Conservation (phyloP, 1,140 invertebrate species). For the Cecropterus lyciades region DNA sequence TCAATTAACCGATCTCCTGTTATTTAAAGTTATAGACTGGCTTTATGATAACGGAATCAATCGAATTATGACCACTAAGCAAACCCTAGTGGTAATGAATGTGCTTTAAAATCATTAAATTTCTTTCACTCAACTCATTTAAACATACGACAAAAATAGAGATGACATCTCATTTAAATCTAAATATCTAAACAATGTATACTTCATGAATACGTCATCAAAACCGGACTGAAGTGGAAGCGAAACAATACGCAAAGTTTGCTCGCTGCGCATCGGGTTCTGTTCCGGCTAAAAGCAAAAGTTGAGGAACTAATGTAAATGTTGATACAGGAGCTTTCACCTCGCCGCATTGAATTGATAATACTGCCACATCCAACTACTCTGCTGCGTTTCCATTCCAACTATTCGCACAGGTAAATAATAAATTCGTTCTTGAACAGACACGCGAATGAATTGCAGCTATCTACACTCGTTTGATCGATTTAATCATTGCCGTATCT, state of each 20-base stretch:
- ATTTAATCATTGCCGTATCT: too few relatives aligned
- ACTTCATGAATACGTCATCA: conserved; percentile 24
- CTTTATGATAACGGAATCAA: too few relatives aligned
- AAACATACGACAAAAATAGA: neutral
- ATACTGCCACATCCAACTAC: conserved; percentile 38
- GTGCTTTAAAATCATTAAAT: too few relatives aligned
- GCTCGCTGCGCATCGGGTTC: conserved; percentile 32
- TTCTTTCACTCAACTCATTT: too few relatives aligned
- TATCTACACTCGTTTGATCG: neutral
- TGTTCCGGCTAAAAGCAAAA: conserved; percentile 49
- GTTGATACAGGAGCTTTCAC: conserved; percentile 49
- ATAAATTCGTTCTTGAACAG: conserved; percentile 13
- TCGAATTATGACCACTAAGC: too few relatives aligned
- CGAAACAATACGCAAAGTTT: conserved; percentile 34
- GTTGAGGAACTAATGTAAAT: conserved; percentile 49
- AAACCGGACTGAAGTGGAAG: conserved; percentile 13
- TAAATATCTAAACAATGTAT: neutral
- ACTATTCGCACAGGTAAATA: conserved; percentile 26
- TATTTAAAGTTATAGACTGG: too few relatives aligned
- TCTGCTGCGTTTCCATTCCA: conserved; percentile 16
- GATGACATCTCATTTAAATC: neutral
- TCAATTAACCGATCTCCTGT: too few relatives aligned
- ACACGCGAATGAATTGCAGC: conserved; percentile 1
- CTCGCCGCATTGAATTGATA: conserved; percentile 50
- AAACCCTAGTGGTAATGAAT: too few relatives aligned